phyloP scores from a whole-genome alignment of 1,140 invertebrate genomes.

The Octopus sinensis region DNA sequence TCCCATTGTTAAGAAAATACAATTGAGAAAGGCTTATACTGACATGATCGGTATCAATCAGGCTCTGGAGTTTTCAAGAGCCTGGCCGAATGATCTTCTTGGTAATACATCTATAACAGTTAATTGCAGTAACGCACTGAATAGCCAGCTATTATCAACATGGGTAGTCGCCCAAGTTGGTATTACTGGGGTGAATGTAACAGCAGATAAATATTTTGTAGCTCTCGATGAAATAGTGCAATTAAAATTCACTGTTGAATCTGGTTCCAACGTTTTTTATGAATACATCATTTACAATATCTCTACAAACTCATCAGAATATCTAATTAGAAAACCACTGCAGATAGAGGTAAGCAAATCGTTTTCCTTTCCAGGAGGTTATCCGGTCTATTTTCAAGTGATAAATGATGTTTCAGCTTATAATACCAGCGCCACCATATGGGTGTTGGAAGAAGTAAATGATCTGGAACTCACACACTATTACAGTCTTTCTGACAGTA shows the following conservation, averaged over 20 bases:
- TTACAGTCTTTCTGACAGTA: slow-evolving; percentile 30
- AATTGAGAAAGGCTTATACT: neutral
- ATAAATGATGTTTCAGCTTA: slow-evolving; percentile 8
- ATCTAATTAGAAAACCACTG: no score
- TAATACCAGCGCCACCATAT: slow-evolving; percentile 3
- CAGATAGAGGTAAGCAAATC: no score
- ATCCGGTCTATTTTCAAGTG: no score
- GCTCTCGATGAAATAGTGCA: slow-evolving; percentile 21
- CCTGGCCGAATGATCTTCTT: slow-evolving; percentile 23
- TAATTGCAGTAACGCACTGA: slow-evolving; percentile 32
- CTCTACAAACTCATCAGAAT: no score
- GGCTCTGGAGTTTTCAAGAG: slow-evolving; percentile 13
- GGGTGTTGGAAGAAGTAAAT: slow-evolving; percentile 32
- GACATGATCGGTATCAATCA: slow-evolving; percentile 21
- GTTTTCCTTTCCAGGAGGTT: no score
- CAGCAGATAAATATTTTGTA: slow-evolving; percentile 18
- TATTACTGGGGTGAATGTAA: slow-evolving; percentile 21
- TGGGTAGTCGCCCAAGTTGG: slow-evolving; percentile 27
- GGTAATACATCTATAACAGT: slow-evolving; percentile 26
- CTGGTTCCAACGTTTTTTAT: slow-evolving; percentile 30
- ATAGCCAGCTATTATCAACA: slow-evolving; percentile 21
- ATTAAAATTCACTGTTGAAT: slow-evolving; percentile 24
- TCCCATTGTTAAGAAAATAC: slow-evolving; percentile 4
- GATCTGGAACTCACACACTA: slow-evolving; percentile 24
- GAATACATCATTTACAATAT: neutral